These are phyloP conservation scores for Tuberolachnus salignus DNA, from an alignment of 2,888 invertebrate species.

Conservation along the genomic window DNA sequence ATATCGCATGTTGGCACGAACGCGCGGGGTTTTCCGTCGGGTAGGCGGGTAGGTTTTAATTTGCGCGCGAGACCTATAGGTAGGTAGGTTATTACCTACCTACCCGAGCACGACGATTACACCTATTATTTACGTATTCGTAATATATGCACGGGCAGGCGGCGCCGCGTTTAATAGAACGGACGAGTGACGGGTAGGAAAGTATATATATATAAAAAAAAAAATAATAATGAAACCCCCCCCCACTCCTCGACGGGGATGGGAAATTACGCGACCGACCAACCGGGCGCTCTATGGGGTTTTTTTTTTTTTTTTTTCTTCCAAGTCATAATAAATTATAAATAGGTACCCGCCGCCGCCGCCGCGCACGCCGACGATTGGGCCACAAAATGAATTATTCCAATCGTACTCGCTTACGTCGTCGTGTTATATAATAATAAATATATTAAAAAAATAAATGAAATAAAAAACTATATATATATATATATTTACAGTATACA, in stretches of 20 bases:
- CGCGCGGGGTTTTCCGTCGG: constrained; percentile 11
- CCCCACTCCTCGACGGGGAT: no score
- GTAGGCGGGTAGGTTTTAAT: constrained; percentile 27
- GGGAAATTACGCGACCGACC: constrained; percentile 10
- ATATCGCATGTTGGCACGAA: constrained; percentile 46
- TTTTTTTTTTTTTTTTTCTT: not conserved
- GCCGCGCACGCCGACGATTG: constrained; percentile 38
- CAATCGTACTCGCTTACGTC: constrained; percentile 18
- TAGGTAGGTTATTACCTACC: no score
- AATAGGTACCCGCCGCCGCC: not conserved
- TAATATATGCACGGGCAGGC: constrained; percentile 29
- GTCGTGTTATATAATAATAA: no score
- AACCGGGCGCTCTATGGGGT: not conserved
- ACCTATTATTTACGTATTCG: not conserved
- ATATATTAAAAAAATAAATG: no score
- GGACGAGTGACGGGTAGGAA: no score
- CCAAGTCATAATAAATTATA: constrained; percentile 3
- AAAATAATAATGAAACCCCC: no score
- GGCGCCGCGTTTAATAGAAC: no score
- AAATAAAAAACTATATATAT: no score
- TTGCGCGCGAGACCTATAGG: constrained; percentile 8
- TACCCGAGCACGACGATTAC: no score
- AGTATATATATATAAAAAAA: no score
- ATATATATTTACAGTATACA: no score
- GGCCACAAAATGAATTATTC: constrained; percentile 44